Evolutionary conservation across 1,140 invertebrate genomes (phyloP), one percentile per base, ranked within the genome.

Genomic region (Cotesia vestalis): DNA sequence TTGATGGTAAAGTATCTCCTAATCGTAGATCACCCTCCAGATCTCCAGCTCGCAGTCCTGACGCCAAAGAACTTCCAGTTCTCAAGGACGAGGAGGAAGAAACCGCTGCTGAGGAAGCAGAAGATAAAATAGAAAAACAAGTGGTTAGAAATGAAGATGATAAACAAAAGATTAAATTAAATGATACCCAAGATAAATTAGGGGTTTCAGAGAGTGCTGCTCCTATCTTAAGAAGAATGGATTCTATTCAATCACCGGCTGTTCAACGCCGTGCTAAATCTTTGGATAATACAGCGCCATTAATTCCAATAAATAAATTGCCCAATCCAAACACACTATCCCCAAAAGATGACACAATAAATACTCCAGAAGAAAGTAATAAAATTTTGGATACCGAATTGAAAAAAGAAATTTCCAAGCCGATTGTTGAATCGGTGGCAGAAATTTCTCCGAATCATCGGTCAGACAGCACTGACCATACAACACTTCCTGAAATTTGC

Each of bases 271-370:
- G 94, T 78, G 92, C 94, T 0, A 94, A 94, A 82, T 95, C 94
- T 71, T 86, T 95, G 73, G 94, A 95, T 80, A 40, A 2, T 40
- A 40, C 38, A 9, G 92, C 93, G 14, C 92, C 93, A 8, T 92
- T 95, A 57, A 94, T 95, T 78, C 91, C 93, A 14, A 80, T 95
- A 20, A 92, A 93, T 83, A 88, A 90, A 77, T 84, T 95, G 67
- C 94, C 94, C 34, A 91, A 92, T n/a, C 91, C 93, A 78, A 94
- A 94, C 84, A 92, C 94, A 0, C 94, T 95, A 85, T 95, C 94
- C 0, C 94, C 93, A 69, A 95, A 95, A 84, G 94, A 95, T 84
- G 94, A 95, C 80, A 95, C 94, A 0, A 90, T 95, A 0, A 92
- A 92, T 73, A 89, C 92, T 79, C 88, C 91, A 79, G 91, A 91